phyloP scores from a whole-genome alignment of 2,888 invertebrate species.

The Pterostichus madidus region DNA sequence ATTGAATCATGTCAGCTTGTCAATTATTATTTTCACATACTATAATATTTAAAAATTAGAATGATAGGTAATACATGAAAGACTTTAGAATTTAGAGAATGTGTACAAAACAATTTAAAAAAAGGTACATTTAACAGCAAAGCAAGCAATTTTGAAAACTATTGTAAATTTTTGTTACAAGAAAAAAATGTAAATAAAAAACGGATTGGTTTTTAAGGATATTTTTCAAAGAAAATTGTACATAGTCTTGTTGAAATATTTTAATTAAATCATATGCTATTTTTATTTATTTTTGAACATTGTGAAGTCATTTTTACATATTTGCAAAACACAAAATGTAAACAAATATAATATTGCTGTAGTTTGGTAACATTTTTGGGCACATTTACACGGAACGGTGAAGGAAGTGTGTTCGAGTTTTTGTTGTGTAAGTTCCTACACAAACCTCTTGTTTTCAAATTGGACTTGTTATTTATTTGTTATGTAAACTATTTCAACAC shows the following conservation, averaged over 20 bases:
- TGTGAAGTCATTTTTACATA: conserved; percentile 30
- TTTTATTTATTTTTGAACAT: conserved; percentile 36
- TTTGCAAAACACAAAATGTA: conserved; percentile 37
- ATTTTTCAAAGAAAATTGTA: conserved; percentile 32
- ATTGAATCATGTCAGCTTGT: conserved; percentile 47
- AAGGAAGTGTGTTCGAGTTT: conserved; percentile 51
- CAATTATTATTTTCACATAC: conserved; percentile 61
- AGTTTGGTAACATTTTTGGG: conserved; percentile 30
- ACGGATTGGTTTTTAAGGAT: conserved; percentile 40
- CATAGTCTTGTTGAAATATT: conserved; percentile 55
- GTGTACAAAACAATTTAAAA: conserved; percentile 37
- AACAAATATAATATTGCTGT: conserved; percentile 15
- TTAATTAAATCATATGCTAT: too few species aligned
- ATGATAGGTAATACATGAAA: conserved; percentile 28
- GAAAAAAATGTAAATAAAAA: conserved; percentile 42
- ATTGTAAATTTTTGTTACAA: conserved; percentile 55
- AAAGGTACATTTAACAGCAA: conserved; percentile 18
- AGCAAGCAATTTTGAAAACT: conserved; percentile 33
- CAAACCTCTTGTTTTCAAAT: conserved; percentile 3
- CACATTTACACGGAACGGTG: conserved; percentile 51
- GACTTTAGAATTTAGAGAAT: conserved; percentile 26
- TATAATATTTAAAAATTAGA: conserved; percentile 40
- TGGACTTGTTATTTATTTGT: conserved; percentile 44
- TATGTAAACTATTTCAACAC: conserved; percentile 5
- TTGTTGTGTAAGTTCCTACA: background rate